Percentiles rank a stretch among this genome's conserved stretches.
Evolutionary conservation across 2,113 vertebrate genomes (phyloP).

Genomic region (Hyla sarda): DNA sequence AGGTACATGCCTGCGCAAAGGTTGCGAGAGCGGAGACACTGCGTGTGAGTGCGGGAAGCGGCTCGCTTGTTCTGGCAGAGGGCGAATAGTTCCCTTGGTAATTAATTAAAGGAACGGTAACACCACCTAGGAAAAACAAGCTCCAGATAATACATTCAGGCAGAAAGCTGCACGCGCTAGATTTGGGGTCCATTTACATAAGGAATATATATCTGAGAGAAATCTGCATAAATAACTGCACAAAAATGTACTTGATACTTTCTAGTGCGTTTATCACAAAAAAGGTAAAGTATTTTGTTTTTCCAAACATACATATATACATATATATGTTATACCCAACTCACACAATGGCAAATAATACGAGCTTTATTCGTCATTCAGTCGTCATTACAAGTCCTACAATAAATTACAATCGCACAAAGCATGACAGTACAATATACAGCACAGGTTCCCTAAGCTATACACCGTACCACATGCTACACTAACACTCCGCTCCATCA

Average conservation of each 20-base stretch:
- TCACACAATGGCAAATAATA: neutral
- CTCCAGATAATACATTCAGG: neutral
- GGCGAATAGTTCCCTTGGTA: neutral
- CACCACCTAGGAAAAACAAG: neutral
- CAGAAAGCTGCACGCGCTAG: neutral
- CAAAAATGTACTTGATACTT: too few species aligned
- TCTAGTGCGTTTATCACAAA: too few species aligned
- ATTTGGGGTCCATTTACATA: neutral
- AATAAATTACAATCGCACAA: too few species aligned
- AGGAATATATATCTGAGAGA: too few species aligned
- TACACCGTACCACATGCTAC: too few species aligned
- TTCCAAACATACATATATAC: neutral
- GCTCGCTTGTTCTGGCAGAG: neutral
- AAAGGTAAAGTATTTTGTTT: neutral
- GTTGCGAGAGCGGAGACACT: neutral
- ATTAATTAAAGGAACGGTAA: conserved; percentile 14
- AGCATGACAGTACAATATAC: too few species aligned
- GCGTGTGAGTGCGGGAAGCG: neutral
- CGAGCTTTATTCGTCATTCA: too few species aligned
- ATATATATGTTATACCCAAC: neutral
- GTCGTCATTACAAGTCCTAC: too few species aligned
- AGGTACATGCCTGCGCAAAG: conserved; percentile 29
- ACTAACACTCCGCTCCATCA: too few species aligned
- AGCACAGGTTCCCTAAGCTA: too few species aligned
- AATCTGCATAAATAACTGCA: neutral